Base-by-base conservation (phyloP, 2,113 vertebrate species). In the Chaetops frenatus region DNA sequence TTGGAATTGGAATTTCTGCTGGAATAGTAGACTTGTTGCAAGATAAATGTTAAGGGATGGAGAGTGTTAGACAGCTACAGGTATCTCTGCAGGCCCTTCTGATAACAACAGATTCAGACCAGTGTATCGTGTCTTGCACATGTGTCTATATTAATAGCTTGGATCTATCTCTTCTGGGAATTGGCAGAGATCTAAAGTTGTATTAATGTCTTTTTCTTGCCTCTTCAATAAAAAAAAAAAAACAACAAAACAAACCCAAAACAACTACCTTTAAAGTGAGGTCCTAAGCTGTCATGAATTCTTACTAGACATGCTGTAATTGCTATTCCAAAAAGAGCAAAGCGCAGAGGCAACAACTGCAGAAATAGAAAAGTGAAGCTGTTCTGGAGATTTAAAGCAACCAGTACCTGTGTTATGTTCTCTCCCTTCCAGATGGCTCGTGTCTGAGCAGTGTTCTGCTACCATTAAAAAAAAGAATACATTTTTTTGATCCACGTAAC, bases 141-240 rank as follows among this genome's bases (percentile, higher is more conserved):
- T 0, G 0, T 77, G 66, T 33, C 50, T 88, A 0, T 60, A 62
- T 81, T 83, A 87, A 91, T 70, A 90, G 56, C 88, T 78, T 85
- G 70, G 70, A 87, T 61, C 64, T 88, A 87, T 61, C 64, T 88
- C 64, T 88, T 82, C 71, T 60, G 76, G 51, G 82, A 92, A 79
- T 70, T 94, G 73, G 58, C 62, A 80, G 78, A 54, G 61, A 92
- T 62, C 48, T 66, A 10, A 97, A 96, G 94, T 94, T 86, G 88
- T 83, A 94, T 97, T 95, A 96, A 87, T 93, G 79, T 35, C 38
- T 81, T 95, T 92, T 94, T 77, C 74, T 96, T 92, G 72, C 42
- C 66, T 85, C 7, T 15, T 58, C 14, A 1, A 80, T 78, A 74
- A 83, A 89, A 90, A 81, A 81, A 18, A 28, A 19, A 16, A 14